A percentile compares a stretch with the other conserved stretches of the same genome.
Evolutionary conservation across 1,140 invertebrate genomes (phyloP).

Genomic region (Dinoponera quadriceps): DNA sequence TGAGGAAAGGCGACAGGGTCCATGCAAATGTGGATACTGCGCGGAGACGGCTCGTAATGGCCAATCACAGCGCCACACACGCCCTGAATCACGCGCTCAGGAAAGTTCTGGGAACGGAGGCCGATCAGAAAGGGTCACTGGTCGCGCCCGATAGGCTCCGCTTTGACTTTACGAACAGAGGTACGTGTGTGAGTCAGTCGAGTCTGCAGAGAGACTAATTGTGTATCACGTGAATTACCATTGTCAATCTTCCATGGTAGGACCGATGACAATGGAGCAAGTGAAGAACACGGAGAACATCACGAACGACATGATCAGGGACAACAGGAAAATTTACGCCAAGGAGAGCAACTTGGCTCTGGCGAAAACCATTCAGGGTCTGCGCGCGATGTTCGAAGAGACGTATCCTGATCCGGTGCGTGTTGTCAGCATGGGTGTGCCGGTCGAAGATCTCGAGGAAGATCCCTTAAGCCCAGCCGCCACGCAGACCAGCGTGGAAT

Average conservation of each 20-base stretch:
- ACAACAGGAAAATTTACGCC: conserved; percentile 95
- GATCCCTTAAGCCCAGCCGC: conserved; percentile 93
- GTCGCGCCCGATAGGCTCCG: conserved; percentile 98
- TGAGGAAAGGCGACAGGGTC: conserved; percentile 95
- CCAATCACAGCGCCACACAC: conserved; percentile 99
- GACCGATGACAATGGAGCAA: conserved; percentile 94
- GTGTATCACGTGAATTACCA: background rate
- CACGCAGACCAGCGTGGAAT: conserved; percentile 97
- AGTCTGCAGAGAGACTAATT: background rate
- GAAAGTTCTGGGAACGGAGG: conserved; percentile 94
- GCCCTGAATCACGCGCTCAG: conserved; percentile 97
- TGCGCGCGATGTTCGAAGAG: conserved; percentile 99
- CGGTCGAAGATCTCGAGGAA: conserved; percentile 95
- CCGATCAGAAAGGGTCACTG: conserved; percentile 99
- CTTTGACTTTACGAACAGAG: conserved; percentile 99
- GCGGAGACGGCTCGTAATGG: conserved; percentile 96
- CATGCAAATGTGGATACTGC: conserved; percentile 93
- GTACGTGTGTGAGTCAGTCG: conserved; percentile 55
- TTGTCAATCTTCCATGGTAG: conserved; percentile 67
- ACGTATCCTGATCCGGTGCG: conserved; percentile 99
- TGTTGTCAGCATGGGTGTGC: conserved; percentile 97
- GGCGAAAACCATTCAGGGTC: conserved; percentile 97
- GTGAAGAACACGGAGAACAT: conserved; percentile 94
- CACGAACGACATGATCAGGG: conserved; percentile 91
- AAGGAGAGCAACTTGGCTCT: conserved; percentile 93